A percentile compares a stretch with the other conserved stretches of the same genome.
phyloP scores from a whole-genome alignment of 2,113 vertebrate species.

The Tachysurus fulvidraco region DNA sequence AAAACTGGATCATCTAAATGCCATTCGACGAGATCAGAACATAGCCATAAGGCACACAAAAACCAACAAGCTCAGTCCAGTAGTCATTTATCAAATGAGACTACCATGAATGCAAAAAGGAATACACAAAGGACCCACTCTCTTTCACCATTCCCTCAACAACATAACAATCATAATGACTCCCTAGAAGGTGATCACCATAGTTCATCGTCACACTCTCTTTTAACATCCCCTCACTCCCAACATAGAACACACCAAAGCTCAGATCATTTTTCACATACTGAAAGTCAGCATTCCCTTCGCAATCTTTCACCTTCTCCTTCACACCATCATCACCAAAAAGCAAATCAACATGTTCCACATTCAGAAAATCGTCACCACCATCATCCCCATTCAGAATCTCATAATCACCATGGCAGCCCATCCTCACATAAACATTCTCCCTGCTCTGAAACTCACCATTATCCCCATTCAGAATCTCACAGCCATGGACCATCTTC shows the following conservation, averaged over 20 bases:
- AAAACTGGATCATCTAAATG: conserved; percentile 36
- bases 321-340: not conserved
- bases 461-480: not conserved
- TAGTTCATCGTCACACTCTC: conserved; percentile 20
- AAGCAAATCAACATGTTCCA: conserved; percentile 1
- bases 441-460: conserved; percentile 26
- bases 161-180: conserved; percentile 36
- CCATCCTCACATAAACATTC: conserved; percentile 19
- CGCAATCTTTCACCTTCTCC: not conserved
- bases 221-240: not conserved
- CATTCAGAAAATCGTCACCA: conserved; percentile 6
- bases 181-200: not conserved
- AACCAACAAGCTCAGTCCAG: conserved; percentile 21
- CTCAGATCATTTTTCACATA: conserved; percentile 43
- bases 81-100: conserved; percentile 23
- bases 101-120: conserved; percentile 24
- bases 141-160: conserved; percentile 46
- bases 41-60: not conserved
- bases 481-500: conserved; percentile 24
- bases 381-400: conserved; percentile 4
- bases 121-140: conserved; percentile 30
- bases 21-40: conserved; percentile 48
- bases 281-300: conserved; percentile 16
- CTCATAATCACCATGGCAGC: conserved; percentile 30
- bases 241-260: conserved; percentile 14